Conservation (phyloP, 2,113 vertebrate species). For the Phainopepla nitens region DNA sequence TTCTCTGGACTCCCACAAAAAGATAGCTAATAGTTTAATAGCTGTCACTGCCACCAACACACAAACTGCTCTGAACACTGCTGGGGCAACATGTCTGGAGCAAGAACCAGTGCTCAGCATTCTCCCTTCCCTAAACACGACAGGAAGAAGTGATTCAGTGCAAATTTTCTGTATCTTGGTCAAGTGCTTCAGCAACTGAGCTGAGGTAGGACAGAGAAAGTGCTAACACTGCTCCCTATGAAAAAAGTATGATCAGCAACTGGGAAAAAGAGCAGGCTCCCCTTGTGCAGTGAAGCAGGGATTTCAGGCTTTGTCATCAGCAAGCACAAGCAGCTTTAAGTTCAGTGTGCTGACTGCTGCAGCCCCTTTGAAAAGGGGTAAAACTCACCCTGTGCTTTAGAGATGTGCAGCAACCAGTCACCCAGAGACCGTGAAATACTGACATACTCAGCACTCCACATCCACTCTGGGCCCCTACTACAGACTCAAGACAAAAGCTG, state of each 20-base stretch:
- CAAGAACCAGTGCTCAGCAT: not conserved
- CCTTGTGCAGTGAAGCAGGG: not conserved
- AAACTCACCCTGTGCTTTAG: not conserved
- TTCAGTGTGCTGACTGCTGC: not conserved
- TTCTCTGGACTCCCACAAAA: not conserved
- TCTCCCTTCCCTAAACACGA: not conserved
- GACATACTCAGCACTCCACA: not conserved
- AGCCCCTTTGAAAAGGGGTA: not conserved
- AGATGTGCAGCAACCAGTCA: not conserved
- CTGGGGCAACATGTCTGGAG: not conserved
- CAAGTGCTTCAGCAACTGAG: not conserved
- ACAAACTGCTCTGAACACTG: not conserved
- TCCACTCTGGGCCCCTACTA: not conserved
- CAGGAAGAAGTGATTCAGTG: not conserved
- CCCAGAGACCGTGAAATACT: not conserved
- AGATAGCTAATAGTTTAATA: not conserved
- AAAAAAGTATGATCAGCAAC: not conserved
- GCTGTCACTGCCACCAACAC: not conserved
- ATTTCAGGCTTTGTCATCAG: not conserved
- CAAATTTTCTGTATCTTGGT: not conserved
- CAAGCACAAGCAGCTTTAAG: not conserved
- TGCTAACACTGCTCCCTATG: not conserved
- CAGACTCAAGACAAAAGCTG: not conserved
- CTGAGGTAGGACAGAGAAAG: not conserved
- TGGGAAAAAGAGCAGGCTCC: not conserved